Evolutionary conservation across 2,888 invertebrate species (phyloP), one percentile per base, ranked within the genome.

Genomic region (Pherbina coryleti): DNA sequence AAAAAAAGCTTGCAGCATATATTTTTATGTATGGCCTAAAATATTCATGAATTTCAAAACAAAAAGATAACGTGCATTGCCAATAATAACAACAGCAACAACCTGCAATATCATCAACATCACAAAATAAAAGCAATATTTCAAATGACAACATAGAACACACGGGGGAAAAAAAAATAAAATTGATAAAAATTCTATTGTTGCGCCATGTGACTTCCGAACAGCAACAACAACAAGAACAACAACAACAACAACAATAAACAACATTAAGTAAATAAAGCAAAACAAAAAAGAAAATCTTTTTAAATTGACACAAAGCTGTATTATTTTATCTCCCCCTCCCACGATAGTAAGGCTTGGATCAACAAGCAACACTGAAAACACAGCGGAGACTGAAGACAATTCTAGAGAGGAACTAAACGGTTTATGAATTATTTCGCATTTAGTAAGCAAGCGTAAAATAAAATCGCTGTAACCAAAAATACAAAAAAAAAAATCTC

Each of bases 151-250:
- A 28, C 60, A 60, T 9, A 3, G 7, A 2, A 9, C 1, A 22
- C 22, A 57, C n/a, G n/a, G n/a, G n/a, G n/a, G 4, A 60, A 60
- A 9, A 25, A 19, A 25, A 22, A 8, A 60, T 14, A 22, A 44
- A 11, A 7, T 37, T 37, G 37, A 44, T 44, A 60, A 60, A 60
- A 22, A 9, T 60, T 60, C 60, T 60, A 28, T 60, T 60, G 25
- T 25, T 60, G 60, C 60, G 28, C 60, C 28, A 28, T 60, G 25
- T 60, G 25, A 5, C 22, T 60, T n/a, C 28, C 28, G 28, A 25
- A 60, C 28, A 28, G 28, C 60, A 60, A 60, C 60, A 60, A 60
- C 28, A 60, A 25, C n/a, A n/a, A n/a, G n/a, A n/a, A n/a, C n/a
- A n/a, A n/a, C n/a, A 17, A 31, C 31, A 22, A 57, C 28, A 28